Percentiles rank a stretch among this genome's conserved stretches.
Conservation (phyloP, 2,888 invertebrate genomes). For the Metalampra italica region DNA sequence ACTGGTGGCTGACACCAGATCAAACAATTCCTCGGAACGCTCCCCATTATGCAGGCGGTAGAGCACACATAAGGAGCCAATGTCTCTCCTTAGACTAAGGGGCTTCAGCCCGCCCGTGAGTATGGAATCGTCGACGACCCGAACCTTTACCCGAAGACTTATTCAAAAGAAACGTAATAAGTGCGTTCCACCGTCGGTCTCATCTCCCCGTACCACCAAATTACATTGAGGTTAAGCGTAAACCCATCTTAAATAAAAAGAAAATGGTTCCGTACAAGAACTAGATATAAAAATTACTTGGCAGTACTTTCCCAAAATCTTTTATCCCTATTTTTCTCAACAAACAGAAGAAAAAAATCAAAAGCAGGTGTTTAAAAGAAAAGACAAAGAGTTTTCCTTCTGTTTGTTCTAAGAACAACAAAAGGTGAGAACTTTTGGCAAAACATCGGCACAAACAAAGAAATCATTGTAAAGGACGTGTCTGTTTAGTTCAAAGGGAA, state of each 20-base stretch:
- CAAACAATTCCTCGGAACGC: too few relatives aligned
- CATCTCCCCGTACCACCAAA: neutral
- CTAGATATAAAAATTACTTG: too few relatives aligned
- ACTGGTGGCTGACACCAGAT: too few relatives aligned
- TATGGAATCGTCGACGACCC: too few relatives aligned
- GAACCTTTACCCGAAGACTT: too few relatives aligned
- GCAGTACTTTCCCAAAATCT: neutral
- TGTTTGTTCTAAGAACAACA: neutral
- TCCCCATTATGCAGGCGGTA: too few relatives aligned
- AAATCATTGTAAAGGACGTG: neutral
- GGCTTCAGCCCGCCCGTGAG: too few relatives aligned
- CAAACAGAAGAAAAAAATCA: neutral
- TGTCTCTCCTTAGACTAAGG: too few relatives aligned
- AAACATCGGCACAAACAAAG: neutral
- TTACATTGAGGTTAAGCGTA: neutral
- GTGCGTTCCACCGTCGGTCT: neutral
- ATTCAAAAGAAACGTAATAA: too few relatives aligned
- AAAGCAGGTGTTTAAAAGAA: neutral
- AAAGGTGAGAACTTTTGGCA: neutral
- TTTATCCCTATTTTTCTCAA: neutral
- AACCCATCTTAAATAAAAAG: neutral
- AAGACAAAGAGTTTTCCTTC: neutral
- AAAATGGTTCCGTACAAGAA: neutral
- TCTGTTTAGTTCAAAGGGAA: neutral
- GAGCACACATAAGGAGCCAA: too few relatives aligned